Percentiles rank a stretch among this genome's conserved stretches.
Evolutionary conservation across 1,140 invertebrate genomes (phyloP).

Genomic region (Mamestra configurata): DNA sequence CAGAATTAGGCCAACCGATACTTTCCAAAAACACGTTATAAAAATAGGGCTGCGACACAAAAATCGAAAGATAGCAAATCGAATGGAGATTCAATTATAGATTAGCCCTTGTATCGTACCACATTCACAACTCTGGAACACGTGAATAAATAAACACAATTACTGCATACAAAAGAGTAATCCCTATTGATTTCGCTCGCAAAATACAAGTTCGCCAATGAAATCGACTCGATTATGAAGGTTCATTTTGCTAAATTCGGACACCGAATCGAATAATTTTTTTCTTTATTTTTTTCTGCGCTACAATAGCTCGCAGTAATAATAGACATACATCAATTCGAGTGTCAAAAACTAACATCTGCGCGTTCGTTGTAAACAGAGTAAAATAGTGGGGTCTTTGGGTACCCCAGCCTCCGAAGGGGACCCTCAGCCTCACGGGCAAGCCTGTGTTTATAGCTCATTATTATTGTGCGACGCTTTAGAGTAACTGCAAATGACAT

Average conservation of each 20-base stretch:
- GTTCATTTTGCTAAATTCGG: conserved; percentile 74
- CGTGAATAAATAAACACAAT: conserved; percentile 88
- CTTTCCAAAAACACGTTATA: conserved; percentile 53
- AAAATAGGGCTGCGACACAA: conserved; percentile 60
- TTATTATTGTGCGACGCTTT: conserved; percentile 84
- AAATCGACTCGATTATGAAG: conserved; percentile 72
- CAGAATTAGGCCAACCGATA: conserved; percentile 53
- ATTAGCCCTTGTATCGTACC: conserved; percentile 83
- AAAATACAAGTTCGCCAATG: conserved; percentile 67
- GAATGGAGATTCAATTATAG: conserved; percentile 87
- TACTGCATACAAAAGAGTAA: conserved; percentile 83
- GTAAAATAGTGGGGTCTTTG: conserved; percentile 73
- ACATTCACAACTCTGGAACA: conserved; percentile 79
- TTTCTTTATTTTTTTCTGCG: conserved; percentile 79
- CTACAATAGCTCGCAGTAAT: conserved; percentile 76
- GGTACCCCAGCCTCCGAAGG: conserved; percentile 76
- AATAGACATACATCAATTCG: conserved; percentile 86
- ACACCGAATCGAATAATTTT: conserved; percentile 75
- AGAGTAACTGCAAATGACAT: conserved; percentile 83
- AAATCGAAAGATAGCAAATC: conserved; percentile 79
- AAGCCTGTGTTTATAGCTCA: conserved; percentile 85
- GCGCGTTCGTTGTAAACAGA: conserved; percentile 83
- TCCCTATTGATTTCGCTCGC: conserved; percentile 78
- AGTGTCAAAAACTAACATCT: conserved; percentile 88
- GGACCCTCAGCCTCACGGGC: conserved; percentile 65